Percentiles rank a stretch among this genome's conserved stretches.
Conservation (phyloP, 2,797 vertebrate species). For the Danio albolineatus region DNA sequence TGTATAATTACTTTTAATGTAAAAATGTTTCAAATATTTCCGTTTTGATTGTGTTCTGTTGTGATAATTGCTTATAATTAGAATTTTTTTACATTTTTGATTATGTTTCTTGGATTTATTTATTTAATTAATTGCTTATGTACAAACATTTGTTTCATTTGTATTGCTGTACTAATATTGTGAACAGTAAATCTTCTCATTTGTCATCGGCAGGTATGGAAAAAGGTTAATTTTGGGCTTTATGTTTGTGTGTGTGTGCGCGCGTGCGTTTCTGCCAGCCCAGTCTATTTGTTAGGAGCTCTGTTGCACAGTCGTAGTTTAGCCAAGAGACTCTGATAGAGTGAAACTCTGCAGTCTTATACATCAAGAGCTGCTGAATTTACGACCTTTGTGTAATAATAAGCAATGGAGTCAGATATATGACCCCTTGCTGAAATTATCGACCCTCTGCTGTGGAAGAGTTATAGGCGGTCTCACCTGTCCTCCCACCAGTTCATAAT, state of each 20-base stretch:
- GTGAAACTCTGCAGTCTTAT: slow-evolving; percentile 40
- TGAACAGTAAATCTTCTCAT: background rate
- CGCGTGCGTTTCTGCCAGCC: background rate
- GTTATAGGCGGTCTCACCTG: slow-evolving; percentile 41
- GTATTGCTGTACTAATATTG: background rate
- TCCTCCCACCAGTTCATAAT: slow-evolving; percentile 44
- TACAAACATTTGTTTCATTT: background rate
- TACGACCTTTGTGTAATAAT: slow-evolving; percentile 42
- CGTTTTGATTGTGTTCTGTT: too few species aligned
- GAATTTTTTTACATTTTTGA: background rate
- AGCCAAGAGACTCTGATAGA: slow-evolving; percentile 38
- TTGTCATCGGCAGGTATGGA: background rate
- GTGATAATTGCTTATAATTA: too few species aligned
- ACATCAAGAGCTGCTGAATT: slow-evolving; percentile 31
- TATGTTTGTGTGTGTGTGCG: background rate
- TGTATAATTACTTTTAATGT: background rate
- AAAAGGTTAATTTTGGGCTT: background rate
- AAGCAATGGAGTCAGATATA: slow-evolving; percentile 34
- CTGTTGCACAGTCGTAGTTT: slow-evolving; percentile 20
- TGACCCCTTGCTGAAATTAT: slow-evolving; percentile 47
- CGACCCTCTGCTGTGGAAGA: slow-evolving; percentile 35
- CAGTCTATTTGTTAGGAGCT: background rate
- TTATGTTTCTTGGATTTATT: background rate
- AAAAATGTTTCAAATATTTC: background rate
- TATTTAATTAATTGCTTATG: background rate